A percentile compares a stretch with the other conserved stretches of the same genome.
Evolutionary conservation across 2,888 invertebrate species (phyloP).

Genomic region (Ophion ellenae): DNA sequence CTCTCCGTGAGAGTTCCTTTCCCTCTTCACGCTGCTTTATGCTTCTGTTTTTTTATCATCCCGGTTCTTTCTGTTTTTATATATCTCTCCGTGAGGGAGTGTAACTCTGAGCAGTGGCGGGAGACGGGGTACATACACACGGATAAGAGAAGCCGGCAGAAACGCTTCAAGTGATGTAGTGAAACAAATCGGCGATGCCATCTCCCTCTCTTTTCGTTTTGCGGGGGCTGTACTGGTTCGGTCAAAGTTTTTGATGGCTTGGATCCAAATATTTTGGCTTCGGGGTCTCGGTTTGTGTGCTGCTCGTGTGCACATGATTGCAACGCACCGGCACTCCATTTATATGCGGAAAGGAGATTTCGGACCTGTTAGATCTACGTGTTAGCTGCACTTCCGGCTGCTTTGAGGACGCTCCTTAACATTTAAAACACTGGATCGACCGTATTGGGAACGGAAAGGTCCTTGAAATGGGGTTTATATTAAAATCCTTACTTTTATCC

Average conservation of each 20-base stretch:
- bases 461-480: neutral
- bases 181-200: slow-evolving; percentile 81
- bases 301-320: neutral
- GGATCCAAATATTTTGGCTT: slow-evolving; percentile 83
- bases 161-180: slow-evolving; percentile 76
- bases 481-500: neutral
- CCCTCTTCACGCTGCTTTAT: slow-evolving; percentile 24
- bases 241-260: slow-evolving; percentile 83
- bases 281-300: slow-evolving; percentile 65
- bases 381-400: no score
- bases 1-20: slow-evolving; percentile 43
- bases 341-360: neutral
- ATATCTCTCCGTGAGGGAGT: slow-evolving; percentile 29
- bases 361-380: neutral
- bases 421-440: no score
- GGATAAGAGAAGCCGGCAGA: slow-evolving; percentile 70
- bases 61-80: slow-evolving; percentile 23
- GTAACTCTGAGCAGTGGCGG: slow-evolving; percentile 21
- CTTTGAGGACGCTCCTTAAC: no score
- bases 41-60: slow-evolving; percentile 1
- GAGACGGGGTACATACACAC: slow-evolving; percentile 19
- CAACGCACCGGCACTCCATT: neutral
- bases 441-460: no score
- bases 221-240: slow-evolving; percentile 74
- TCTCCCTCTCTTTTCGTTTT: slow-evolving; percentile 56